Conservation (phyloP, 2,113 vertebrate species). For the Caranx melampygus region DNA sequence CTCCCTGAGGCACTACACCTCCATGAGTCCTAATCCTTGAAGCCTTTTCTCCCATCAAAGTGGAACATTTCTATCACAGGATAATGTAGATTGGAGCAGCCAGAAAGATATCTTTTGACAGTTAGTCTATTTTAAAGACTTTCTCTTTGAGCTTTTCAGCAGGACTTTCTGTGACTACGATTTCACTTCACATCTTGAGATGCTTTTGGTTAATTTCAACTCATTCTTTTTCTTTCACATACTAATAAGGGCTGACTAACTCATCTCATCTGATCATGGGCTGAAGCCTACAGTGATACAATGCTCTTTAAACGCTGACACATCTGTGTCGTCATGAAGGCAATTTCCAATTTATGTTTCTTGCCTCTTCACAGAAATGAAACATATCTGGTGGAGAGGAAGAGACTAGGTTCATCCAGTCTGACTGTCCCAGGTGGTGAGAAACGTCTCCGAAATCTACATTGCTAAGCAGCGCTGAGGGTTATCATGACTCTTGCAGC, state of each 20-base stretch:
- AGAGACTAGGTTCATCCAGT: slow-evolving; percentile 6
- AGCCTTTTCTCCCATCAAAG: not conserved
- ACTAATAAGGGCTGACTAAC: not conserved
- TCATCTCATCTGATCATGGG: not conserved
- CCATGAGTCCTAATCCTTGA: not conserved
- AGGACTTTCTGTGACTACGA: no score
- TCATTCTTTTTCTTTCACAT: not conserved
- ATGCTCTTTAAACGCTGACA: not conserved
- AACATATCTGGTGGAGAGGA: slow-evolving; percentile 12
- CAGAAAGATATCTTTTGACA: no score
- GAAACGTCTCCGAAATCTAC: slow-evolving; percentile 31
- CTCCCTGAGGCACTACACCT: no score
- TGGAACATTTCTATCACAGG: not conserved
- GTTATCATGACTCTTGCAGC: slow-evolving; percentile 48
- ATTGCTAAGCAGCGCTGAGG: slow-evolving; percentile 36
- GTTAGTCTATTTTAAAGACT: not conserved
- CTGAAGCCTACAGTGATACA: not conserved
- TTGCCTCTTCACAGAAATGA: not conserved
- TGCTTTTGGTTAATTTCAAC: no score
- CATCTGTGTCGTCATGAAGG: not conserved
- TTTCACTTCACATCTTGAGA: no score
- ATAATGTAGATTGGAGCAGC: not conserved
- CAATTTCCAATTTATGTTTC: not conserved
- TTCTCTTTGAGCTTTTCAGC: no score
- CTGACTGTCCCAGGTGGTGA: slow-evolving; percentile 56